These are phyloP conservation scores for Liolophura sinensis DNA, from an alignment of 1,140 invertebrate species.

Conservation along the genomic window DNA sequence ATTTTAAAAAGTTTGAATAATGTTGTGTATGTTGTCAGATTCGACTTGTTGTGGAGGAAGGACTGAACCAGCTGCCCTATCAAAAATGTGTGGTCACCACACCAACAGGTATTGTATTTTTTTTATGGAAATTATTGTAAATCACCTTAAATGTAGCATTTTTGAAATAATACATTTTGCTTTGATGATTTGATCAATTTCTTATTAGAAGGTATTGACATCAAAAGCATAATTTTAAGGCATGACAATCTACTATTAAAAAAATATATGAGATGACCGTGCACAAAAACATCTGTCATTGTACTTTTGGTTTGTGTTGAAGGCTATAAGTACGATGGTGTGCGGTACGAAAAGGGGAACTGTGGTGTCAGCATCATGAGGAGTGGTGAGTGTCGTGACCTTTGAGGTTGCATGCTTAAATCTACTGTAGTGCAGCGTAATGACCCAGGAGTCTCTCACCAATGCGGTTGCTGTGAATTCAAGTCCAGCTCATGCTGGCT, in stretches of 20 bases:
- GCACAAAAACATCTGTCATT: no score
- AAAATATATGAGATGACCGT: background rate
- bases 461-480: no score
- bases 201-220: background rate
- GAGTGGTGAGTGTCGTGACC: slow-evolving; percentile 62
- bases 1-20: slow-evolving; percentile 8
- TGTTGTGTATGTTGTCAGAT: slow-evolving; percentile 65
- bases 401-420: slow-evolving; percentile 5
- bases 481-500: no score
- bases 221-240: slow-evolving; percentile 12
- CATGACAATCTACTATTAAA: slow-evolving; percentile 4
- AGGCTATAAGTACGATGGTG: slow-evolving; percentile 81
- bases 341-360: slow-evolving; percentile 94
- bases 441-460: no score
- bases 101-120: slow-evolving; percentile 74
- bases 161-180: background rate
- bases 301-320: slow-evolving; percentile 8
- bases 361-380: slow-evolving; percentile 98
- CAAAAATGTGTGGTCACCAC: slow-evolving; percentile 86
- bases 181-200: background rate
- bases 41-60: slow-evolving; percentile 96
- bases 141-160: slow-evolving; percentile 4
- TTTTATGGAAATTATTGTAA: no score
- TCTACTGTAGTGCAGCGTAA: background rate
- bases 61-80: slow-evolving; percentile 95